phyloP scores from a whole-genome alignment of 2,888 invertebrate genomes.

The Platycnemis pennipes region DNA sequence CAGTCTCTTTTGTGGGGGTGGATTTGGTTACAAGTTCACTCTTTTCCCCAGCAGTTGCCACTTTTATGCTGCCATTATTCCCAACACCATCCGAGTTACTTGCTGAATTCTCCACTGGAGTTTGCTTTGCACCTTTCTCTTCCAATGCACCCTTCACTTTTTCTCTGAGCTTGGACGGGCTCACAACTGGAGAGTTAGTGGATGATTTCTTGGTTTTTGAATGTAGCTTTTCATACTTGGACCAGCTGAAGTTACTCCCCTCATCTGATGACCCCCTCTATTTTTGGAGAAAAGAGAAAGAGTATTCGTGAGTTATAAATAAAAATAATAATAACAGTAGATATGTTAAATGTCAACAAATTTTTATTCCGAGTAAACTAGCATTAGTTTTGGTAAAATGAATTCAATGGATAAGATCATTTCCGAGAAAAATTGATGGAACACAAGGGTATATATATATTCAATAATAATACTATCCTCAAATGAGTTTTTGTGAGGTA shows the following conservation, averaged over 20 bases:
- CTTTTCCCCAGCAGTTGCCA: neutral
- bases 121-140: neutral
- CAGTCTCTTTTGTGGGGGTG: neutral
- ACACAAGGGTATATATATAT: too few relatives aligned
- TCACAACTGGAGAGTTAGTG: neutral
- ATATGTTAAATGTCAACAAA: too few relatives aligned
- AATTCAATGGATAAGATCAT: too few relatives aligned
- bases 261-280: conserved; percentile 48
- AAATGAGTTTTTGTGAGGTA: too few relatives aligned
- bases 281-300: neutral
- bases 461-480: too few relatives aligned
- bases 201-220: neutral
- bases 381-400: too few relatives aligned
- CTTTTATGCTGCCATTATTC: neutral
- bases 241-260: conserved; percentile 22
- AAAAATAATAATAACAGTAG: too few relatives aligned
- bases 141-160: neutral
- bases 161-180: neutral
- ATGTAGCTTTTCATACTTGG: neutral
- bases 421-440: too few relatives aligned
- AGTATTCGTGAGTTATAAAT: too few relatives aligned
- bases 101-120: neutral
- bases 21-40: neutral
- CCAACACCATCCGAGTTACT: neutral
- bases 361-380: too few relatives aligned